Conservation (phyloP, 2,797 vertebrate species). For the Sebastes jordani region DNA sequence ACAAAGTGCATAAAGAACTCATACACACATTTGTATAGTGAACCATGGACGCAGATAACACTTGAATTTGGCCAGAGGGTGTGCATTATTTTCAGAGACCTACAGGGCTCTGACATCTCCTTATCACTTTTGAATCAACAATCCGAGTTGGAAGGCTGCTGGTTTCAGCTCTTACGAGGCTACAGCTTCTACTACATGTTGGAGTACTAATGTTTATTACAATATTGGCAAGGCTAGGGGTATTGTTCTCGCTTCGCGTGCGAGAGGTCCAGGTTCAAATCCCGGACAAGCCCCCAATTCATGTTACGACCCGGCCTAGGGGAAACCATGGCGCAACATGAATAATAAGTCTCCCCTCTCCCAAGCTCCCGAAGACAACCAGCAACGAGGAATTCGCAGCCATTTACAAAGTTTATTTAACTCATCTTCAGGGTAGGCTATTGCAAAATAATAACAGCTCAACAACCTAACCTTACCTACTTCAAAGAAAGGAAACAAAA, state of each 20-base stretch:
- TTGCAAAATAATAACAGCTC: too few relatives aligned
- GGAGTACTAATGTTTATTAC: background rate
- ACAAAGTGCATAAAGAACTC: background rate
- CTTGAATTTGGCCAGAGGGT: background rate
- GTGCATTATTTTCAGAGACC: background rate
- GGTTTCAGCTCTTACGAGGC: conserved; percentile 12
- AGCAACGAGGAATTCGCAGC: too few relatives aligned
- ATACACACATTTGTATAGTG: background rate
- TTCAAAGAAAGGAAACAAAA: too few relatives aligned
- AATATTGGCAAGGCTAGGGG: conserved; percentile 51
- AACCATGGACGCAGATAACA: background rate
- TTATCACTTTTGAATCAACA: conserved; percentile 2
- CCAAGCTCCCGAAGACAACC: too few relatives aligned
- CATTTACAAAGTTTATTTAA: too few relatives aligned
- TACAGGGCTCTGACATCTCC: background rate
- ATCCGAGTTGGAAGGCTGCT: conserved; percentile 2
- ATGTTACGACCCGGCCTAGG: too few relatives aligned
- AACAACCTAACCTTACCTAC: too few relatives aligned
- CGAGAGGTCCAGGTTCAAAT: conserved; percentile 79
- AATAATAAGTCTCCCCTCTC: too few relatives aligned
- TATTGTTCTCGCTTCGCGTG: conserved; percentile 79
- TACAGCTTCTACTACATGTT: background rate
- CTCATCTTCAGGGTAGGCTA: too few relatives aligned
- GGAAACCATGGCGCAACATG: too few relatives aligned
- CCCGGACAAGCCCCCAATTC: conserved; percentile 69